phyloP scores from a whole-genome alignment of 2,888 invertebrate species.

The Tyria jacobaeae region DNA sequence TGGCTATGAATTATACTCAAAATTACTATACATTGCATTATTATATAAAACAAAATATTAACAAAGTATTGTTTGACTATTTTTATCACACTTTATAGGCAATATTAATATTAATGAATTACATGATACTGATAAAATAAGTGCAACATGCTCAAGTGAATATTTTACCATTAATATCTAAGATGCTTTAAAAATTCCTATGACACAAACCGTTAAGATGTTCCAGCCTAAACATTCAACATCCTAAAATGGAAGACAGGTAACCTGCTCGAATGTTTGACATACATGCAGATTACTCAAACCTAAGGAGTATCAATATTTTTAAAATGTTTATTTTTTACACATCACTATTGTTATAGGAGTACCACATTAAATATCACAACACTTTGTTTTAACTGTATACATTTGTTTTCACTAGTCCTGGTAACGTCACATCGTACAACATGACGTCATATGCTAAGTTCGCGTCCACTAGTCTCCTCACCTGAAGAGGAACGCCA shows the following conservation, averaged over 20 bases:
- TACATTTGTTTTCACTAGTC: neutral
- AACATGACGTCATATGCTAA: neutral
- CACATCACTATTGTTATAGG: neutral
- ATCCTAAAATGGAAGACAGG: neutral
- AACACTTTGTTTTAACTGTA: neutral
- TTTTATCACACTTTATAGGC: neutral
- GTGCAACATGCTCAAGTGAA: neutral
- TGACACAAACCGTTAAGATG: neutral
- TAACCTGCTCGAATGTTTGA: neutral
- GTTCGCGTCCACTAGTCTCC: constrained; percentile 28
- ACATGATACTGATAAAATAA: neutral
- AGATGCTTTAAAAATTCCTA: neutral
- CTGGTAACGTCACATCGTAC: no score
- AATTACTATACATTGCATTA: no score
- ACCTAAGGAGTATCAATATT: no score
- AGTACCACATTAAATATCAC: constrained; percentile 11
- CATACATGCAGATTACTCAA: neutral
- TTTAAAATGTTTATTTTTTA: neutral
- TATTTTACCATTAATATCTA: neutral
- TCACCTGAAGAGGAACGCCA: constrained; percentile 50
- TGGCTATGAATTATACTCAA: neutral
- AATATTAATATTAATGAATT: neutral
- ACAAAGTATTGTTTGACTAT: no score
- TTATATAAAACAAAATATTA: no score
- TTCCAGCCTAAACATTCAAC: neutral